Base-by-base conservation (phyloP, 2,888 invertebrate genomes). In the Copidosoma aretas region DNA sequence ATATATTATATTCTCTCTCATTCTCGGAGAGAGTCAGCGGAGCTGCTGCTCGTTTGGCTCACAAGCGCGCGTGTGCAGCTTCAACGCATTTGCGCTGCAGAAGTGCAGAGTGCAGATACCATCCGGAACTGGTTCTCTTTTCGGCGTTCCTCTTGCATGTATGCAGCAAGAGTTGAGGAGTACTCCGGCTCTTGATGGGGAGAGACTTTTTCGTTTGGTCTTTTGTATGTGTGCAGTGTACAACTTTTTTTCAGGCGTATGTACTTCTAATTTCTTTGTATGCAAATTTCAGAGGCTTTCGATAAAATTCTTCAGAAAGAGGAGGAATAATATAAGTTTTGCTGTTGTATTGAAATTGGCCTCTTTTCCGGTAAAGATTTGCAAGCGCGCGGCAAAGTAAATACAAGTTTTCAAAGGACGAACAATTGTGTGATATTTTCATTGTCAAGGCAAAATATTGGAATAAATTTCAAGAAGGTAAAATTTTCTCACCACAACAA, bases 261-360 rank as follows among this genome's bases (percentile, higher is more conserved):
- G 59, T 65, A 32, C 43, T n/a, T 52, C 19, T 52, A 21, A 52
- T 52, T 52, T 52, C 52, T 14, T 52, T 52, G 19, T 52, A 52
- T 52, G 10, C 12, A 52, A 52, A 19, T 52, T 52, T 19, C 32
- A 32, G 43, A 46, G 3, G 43, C 15, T 14, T 46, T 46, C 43
- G 43, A 46, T 17, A 12, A 46, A 46, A 46, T 46, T 46, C 32
- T 32, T 32, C 32, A 32, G 32, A 32, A 5, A 32, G 32, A 32
- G 32, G 32, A 8, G 32, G 8, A 32, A 32, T 32, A n/a, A 32
- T 32, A 32, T 5, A 5, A 32, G 32, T 8, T 32, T 8, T 32
- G 32, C 32, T 8, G 8, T 32, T 32, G 32, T 3, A 32, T 32
- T 32, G 32, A 32, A 32, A 32, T n/a, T n/a, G n/a, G n/a, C n/a